phyloP scores from a whole-genome alignment of 2,888 invertebrate species.

The Sinodicranocentrus sp. region DNA sequence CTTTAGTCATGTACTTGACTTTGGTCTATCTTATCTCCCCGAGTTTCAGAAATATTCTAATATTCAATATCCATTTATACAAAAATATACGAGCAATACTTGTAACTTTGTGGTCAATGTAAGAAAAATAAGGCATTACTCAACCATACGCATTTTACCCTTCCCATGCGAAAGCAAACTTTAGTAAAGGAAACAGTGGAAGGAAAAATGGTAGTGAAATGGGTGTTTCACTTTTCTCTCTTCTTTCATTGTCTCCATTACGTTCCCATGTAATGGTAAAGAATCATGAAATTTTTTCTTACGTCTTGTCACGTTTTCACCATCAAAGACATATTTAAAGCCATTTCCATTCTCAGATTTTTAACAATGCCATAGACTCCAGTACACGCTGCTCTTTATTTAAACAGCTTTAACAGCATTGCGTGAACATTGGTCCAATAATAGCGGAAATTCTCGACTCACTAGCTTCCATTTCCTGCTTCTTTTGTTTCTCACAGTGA shows the following conservation, averaged over 20 bases:
- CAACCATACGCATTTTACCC: too few species aligned
- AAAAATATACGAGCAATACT: too few species aligned
- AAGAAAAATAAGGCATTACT: too few species aligned
- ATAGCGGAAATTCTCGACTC: neutral
- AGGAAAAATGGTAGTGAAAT: constrained; percentile 16
- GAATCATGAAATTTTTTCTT: constrained; percentile 24
- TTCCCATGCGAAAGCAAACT: too few species aligned
- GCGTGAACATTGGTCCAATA: neutral
- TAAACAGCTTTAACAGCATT: neutral
- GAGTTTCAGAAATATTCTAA: too few species aligned
- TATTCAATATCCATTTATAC: too few species aligned
- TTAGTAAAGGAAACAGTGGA: too few species aligned
- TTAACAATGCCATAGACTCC: constrained; percentile 1
- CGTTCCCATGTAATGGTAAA: constrained; percentile 17
- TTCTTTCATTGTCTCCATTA: neutral
- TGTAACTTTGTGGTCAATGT: too few species aligned
- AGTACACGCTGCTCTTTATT: neutral
- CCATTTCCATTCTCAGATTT: constrained; percentile 27
- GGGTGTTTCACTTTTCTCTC: constrained; percentile 8
- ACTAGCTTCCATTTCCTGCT: constrained; percentile 44
- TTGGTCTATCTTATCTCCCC: too few species aligned
- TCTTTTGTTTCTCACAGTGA: constrained; percentile 7
- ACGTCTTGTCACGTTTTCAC: constrained; percentile 40
- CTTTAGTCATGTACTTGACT: too few species aligned
- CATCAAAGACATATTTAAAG: constrained; percentile 34